phyloP scores from a whole-genome alignment of 2,797 vertebrate species.

The Phrynocephalus guinanensis region DNA sequence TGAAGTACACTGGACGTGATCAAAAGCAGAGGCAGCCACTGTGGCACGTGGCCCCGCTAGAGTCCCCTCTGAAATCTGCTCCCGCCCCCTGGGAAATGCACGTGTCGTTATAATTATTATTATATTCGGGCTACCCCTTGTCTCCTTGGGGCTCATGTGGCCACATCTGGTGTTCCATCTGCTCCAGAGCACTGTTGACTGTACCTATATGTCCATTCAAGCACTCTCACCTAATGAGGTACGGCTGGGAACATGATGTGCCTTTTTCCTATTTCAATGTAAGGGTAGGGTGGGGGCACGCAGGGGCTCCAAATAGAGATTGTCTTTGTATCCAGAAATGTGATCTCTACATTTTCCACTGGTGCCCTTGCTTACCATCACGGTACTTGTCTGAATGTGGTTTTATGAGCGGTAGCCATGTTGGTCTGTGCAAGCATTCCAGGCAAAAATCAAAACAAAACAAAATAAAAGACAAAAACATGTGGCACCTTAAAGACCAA shows the following conservation, averaged over 20 bases:
- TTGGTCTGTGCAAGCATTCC: no score
- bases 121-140: background rate
- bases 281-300: background rate
- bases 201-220: constrained; percentile 42
- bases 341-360: background rate
- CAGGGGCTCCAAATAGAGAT: constrained; percentile 22
- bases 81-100: background rate
- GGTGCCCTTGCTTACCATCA: constrained; percentile 31
- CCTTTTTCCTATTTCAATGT: accelerated
- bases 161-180: constrained; percentile 21
- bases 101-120: background rate
- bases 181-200: constrained; percentile 45
- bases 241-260: constrained; percentile 38
- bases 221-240: constrained; percentile 52
- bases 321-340: background rate
- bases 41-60: no score
- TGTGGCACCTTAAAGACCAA: no score
- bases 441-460: background rate
- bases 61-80: no score
- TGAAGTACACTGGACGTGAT: no score
- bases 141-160: background rate
- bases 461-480: background rate
- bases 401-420: no score
- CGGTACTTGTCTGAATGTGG: background rate
- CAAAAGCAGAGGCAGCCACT: no score